A percentile compares a stretch with the other conserved stretches of the same genome.
These are phyloP conservation scores for Athalia rosae DNA, from an alignment of 2,888 invertebrate species.

Conservation along the genomic window DNA sequence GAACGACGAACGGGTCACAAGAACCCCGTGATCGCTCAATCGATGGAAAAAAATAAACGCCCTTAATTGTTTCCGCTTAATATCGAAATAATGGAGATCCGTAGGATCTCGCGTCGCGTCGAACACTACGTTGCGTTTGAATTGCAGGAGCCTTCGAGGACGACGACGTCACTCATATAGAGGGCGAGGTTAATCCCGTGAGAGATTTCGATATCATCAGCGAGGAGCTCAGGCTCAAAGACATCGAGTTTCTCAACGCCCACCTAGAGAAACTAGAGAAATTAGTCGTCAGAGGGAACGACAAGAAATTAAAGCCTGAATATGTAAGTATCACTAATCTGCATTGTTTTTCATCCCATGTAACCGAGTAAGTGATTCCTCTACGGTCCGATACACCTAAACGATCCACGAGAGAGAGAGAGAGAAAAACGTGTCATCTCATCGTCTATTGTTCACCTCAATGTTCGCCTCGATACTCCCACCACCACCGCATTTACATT, in stretches of 20 bases:
- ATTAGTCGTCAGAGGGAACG: constrained; percentile 87
- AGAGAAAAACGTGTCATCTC: constrained; percentile 27
- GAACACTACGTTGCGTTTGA: background rate
- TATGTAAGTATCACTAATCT: constrained; percentile 80
- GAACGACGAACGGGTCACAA: background rate
- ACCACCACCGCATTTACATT: background rate
- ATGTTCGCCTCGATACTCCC: constrained; percentile 23
- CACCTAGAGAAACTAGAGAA: constrained; percentile 92
- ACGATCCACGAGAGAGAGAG: background rate
- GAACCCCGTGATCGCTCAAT: too few relatives aligned
- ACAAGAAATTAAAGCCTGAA: constrained; percentile 97
- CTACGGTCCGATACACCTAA: background rate
- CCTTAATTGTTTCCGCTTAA: too few relatives aligned
- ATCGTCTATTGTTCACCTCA: constrained; percentile 23
- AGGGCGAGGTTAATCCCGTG: constrained; percentile 98
- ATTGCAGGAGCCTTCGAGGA: constrained; percentile 94
- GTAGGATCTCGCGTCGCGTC: background rate
- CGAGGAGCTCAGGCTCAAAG: constrained; percentile 96
- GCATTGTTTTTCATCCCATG: background rate
- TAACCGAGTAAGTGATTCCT: background rate
- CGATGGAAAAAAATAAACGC: too few relatives aligned
- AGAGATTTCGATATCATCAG: constrained; percentile 97
- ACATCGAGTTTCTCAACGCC: constrained; percentile 89
- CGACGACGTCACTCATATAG: constrained; percentile 97
- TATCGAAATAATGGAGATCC: too few relatives aligned